These are phyloP conservation scores for Ptilonorhynchus violaceus DNA, from an alignment of 2,113 vertebrate genomes.

Conservation along the genomic window DNA sequence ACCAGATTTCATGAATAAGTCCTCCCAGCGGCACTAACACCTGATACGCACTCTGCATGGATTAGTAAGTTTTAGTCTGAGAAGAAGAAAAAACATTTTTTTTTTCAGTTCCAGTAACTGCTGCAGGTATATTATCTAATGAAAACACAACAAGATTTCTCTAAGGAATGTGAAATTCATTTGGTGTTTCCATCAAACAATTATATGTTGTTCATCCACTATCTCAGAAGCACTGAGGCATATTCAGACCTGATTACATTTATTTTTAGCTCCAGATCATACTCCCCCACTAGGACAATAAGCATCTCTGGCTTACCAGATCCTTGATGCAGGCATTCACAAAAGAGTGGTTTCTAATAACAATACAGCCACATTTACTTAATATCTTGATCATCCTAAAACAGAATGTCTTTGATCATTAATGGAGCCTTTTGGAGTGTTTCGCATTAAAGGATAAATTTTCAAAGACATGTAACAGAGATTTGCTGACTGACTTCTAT, in stretches of 20 bases:
- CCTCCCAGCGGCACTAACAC: slow-evolving; percentile 34
- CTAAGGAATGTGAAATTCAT: slow-evolving; percentile 42
- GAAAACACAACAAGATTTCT: slow-evolving; percentile 65
- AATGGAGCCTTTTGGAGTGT: neutral
- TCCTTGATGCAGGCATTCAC: neutral
- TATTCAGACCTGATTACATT: slow-evolving; percentile 40
- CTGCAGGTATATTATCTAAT: slow-evolving; percentile 54
- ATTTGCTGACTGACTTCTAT: slow-evolving; percentile 16
- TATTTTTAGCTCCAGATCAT: slow-evolving; percentile 32
- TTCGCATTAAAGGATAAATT: neutral
- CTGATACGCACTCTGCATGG: slow-evolving; percentile 38
- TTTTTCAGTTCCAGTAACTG: neutral
- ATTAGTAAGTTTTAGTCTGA: slow-evolving; percentile 47
- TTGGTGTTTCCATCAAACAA: slow-evolving; percentile 60
- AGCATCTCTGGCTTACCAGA: slow-evolving; percentile 1
- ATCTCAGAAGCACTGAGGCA: slow-evolving; percentile 34
- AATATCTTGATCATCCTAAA: slow-evolving; percentile 37
- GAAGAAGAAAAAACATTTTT: neutral
- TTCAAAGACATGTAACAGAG: neutral
- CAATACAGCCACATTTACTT: neutral
- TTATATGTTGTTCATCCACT: slow-evolving; percentile 32
- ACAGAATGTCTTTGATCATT: slow-evolving; percentile 12
- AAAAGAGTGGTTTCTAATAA: neutral
- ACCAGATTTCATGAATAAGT: slow-evolving; percentile 48
- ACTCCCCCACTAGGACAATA: neutral